Evolutionary conservation across 2,797 vertebrate species (phyloP).

Genomic region (Xerus rutilus): DNA sequence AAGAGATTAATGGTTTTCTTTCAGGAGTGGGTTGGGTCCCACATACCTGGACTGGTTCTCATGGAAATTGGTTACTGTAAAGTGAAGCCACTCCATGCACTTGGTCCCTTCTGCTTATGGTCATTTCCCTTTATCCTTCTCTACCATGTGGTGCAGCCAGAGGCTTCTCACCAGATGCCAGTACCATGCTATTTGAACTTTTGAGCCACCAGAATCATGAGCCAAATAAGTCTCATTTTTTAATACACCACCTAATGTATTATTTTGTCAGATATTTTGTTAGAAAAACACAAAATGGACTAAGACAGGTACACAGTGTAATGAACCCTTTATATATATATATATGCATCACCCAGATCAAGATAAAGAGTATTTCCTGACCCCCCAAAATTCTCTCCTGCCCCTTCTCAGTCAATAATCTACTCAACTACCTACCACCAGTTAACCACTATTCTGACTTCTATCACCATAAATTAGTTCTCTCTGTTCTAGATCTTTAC

Average conservation of each 20-base stretch:
- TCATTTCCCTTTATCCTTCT: not conserved
- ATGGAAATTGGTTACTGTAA: not conserved
- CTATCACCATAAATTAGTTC: constrained; percentile 8
- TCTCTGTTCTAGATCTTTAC: constrained; percentile 6
- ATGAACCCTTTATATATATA: not conserved
- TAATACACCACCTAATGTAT: not conserved
- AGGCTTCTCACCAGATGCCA: not conserved
- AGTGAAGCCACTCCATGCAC: not conserved
- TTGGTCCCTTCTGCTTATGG: not conserved
- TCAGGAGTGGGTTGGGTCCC: not conserved
- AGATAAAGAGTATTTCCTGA: constrained; percentile 1
- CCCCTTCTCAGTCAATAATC: not conserved
- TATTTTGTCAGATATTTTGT: not conserved
- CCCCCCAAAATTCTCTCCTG: not conserved
- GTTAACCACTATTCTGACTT: not conserved
- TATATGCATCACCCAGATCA: not conserved
- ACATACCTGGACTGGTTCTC: not conserved
- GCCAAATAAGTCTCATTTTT: not conserved
- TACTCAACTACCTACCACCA: not conserved
- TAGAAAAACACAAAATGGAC: not conserved
- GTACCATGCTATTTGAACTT: not conserved
- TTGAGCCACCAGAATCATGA: not conserved
- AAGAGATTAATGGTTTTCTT: not conserved
- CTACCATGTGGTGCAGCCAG: not conserved
- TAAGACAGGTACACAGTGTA: not conserved